phyloP scores from a whole-genome alignment of 2,113 vertebrate species.

The Rattus norvegicus region DNA sequence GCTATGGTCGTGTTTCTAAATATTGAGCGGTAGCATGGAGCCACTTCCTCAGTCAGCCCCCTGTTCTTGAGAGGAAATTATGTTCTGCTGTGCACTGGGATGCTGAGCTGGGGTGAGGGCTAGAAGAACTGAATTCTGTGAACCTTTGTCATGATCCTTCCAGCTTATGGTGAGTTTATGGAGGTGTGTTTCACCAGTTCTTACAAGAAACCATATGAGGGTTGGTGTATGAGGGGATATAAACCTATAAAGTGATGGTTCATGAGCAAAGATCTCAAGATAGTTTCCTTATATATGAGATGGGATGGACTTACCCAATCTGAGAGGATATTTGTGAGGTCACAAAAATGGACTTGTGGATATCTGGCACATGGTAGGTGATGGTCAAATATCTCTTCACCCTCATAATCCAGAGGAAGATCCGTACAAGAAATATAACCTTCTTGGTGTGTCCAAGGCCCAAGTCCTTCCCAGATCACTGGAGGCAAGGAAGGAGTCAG shows the following conservation, averaged over 20 bases:
- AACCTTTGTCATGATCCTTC: not conserved
- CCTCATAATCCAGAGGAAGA: not conserved
- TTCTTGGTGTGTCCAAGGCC: not conserved
- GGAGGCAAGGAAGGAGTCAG: not conserved
- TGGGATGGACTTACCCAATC: not conserved
- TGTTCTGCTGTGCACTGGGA: not conserved
- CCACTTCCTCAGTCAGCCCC: not conserved
- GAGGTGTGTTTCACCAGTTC: not conserved
- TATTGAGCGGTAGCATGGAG: not conserved
- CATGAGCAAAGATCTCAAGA: not conserved
- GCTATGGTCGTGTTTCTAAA: not conserved
- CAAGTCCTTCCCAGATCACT: accelerated
- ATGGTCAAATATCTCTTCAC: not conserved
- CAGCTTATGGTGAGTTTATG: not conserved
- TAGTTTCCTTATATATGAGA: not conserved
- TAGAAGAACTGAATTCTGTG: too few relatives aligned
- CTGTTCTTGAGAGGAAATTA: not conserved
- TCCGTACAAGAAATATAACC: not conserved
- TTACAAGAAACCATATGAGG: not conserved
- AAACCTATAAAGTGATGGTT: not conserved
- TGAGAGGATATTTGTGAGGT: not conserved
- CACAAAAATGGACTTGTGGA: not conserved
- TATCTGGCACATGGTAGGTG: not conserved
- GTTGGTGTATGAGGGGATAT: accelerated
- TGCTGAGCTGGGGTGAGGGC: not conserved